These are phyloP conservation scores for Saccostrea glomerata DNA, from an alignment of 1,140 invertebrate species.

Conservation along the genomic window DNA sequence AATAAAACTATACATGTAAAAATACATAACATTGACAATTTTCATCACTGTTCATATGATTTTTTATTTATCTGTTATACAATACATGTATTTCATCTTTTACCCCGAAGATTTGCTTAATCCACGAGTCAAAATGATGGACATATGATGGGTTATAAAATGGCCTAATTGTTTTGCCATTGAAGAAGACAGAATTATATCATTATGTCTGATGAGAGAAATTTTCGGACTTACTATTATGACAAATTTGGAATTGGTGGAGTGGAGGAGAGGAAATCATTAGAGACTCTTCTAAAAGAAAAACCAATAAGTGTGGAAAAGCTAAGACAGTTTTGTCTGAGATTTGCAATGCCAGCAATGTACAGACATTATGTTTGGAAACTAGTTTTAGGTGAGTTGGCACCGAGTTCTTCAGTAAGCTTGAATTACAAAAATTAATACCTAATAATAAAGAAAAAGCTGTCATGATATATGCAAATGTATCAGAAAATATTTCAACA, in stretches of 20 bases:
- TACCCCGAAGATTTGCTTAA: background rate
- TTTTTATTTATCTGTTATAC: background rate
- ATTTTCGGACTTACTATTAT: constrained; percentile 94
- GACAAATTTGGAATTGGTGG: constrained; percentile 93
- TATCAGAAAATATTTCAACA: too few species aligned
- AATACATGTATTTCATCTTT: background rate
- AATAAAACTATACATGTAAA: too few species aligned
- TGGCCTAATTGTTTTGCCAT: background rate
- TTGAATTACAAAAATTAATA: too few species aligned
- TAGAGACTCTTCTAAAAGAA: constrained; percentile 94
- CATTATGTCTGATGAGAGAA: constrained; percentile 80
- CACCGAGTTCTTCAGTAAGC: too few species aligned
- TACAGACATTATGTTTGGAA: constrained; percentile 92
- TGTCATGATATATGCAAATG: too few species aligned
- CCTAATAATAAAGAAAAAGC: too few species aligned
- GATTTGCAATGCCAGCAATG: constrained; percentile 89
- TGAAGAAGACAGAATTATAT: background rate
- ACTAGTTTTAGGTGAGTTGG: constrained; percentile 86
- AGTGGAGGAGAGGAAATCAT: constrained; percentile 94
- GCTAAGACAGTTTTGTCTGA: constrained; percentile 90
- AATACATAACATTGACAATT: too few species aligned
- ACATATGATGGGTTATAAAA: background rate
- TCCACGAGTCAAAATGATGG: background rate
- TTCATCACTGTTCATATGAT: background rate
- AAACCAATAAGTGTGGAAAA: constrained; percentile 90